These are phyloP conservation scores for Sthenelais limicola DNA, from an alignment of 2,888 invertebrate species.

Conservation along the genomic window DNA sequence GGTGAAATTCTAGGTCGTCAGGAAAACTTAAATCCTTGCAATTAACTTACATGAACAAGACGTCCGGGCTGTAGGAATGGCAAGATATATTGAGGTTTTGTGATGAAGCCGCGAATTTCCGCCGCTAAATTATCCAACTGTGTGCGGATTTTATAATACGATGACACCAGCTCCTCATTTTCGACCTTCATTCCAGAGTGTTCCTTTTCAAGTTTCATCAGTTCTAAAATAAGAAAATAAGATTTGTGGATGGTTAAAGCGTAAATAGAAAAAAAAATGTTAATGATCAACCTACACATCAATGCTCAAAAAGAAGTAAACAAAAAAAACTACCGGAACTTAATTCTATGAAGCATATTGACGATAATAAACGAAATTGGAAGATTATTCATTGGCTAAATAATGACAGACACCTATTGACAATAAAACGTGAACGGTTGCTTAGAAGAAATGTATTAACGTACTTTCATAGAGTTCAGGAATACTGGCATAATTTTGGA, in stretches of 20 bases:
- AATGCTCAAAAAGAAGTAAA: too few species aligned
- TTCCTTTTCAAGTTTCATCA: constrained; percentile 63
- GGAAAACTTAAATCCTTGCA: too few species aligned
- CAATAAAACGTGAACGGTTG: too few species aligned
- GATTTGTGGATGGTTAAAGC: neutral
- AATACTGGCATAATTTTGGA: constrained; percentile 96
- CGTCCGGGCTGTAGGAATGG: constrained; percentile 97
- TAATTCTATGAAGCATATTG: too few species aligned
- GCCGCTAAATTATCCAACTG: constrained; percentile 83
- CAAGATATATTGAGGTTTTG: constrained; percentile 88
- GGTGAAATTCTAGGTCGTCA: too few species aligned
- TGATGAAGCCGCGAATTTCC: constrained; percentile 85
- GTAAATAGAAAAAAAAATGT: too few species aligned
- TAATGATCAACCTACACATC: too few species aligned
- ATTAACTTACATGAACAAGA: constrained; percentile 82
- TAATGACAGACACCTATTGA: too few species aligned
- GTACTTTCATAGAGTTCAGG: constrained; percentile 84
- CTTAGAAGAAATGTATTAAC: too few species aligned
- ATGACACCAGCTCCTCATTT: constrained; percentile 82
- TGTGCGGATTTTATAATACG: constrained; percentile 88
- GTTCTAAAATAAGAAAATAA: constrained; percentile 53
- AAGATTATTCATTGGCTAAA: too few species aligned
- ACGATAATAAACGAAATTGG: too few species aligned
- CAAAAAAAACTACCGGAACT: too few species aligned
- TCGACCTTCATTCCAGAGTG: constrained; percentile 75